These are phyloP conservation scores for Hetaerina titia DNA, from an alignment of 2,888 invertebrate genomes.

Conservation along the genomic window DNA sequence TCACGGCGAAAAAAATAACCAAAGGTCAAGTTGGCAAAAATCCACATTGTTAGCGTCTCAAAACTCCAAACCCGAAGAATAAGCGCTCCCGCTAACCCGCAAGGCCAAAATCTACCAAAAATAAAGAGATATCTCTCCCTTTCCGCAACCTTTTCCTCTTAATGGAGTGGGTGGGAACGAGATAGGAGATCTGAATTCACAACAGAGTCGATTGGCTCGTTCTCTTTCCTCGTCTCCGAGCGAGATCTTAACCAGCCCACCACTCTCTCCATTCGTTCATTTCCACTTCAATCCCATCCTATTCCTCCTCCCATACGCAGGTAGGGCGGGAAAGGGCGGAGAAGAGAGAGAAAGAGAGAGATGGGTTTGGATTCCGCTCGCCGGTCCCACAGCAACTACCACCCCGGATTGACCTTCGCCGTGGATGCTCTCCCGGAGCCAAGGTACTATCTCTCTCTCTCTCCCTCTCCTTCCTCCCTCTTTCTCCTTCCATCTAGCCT, in stretches of 20 bases:
- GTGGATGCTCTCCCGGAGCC: slow-evolving; percentile 25
- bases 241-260: background rate
- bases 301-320: background rate
- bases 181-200: slow-evolving; percentile 6
- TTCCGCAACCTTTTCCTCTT: background rate
- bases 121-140: background rate
- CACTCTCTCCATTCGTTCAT: background rate
- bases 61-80: background rate
- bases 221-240: background rate
- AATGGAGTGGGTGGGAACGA: background rate
- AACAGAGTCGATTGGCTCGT: background rate
- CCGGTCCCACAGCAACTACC: background rate
- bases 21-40: background rate
- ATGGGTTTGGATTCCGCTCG: slow-evolving; percentile 5
- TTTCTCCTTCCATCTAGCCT: background rate
- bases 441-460: background rate
- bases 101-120: background rate
- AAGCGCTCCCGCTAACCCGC: background rate
- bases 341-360: background rate
- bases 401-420: slow-evolving; percentile 29
- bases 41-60: background rate
- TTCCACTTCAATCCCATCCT: background rate
- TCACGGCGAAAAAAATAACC: background rate
- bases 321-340: background rate
- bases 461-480: background rate